Base-by-base conservation (phyloP, 2,888 invertebrate genomes). In the Hyalella azteca region DNA sequence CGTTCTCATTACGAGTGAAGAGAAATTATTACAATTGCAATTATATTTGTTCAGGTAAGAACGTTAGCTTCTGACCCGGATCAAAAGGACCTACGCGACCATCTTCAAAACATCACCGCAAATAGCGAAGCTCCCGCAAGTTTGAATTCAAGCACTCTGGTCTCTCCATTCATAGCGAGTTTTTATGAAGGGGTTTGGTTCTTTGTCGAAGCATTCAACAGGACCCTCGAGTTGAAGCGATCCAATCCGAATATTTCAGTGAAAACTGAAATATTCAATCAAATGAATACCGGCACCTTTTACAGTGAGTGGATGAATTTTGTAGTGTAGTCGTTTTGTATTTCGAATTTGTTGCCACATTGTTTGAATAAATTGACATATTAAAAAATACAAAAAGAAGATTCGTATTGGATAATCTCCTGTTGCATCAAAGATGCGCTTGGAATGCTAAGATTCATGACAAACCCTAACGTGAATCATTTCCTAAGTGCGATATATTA, bases 161-260 rank as follows among this genome's bases (percentile, higher is more conserved):
- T 66, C 15, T 66, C 66, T 7, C 36, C 66, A 3, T 66, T 36
- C 66, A 2, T 66, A 3, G 66, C 66, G 36, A 66, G 66, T 15
- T 66, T 66, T 13, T 66, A 66, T 66, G 66, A 66, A n/a, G 66
- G 66, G 13, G 66, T 66, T 36, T 66, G 66, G 66, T 66, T 66
- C 66, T 66, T 66, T 19, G 13, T 36, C 15, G 66, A 66, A 66
- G 66, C 66, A 2, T 66, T 66, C 66, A 66, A 66, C 19, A 32
- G 66, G 36, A 66, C 66, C 5, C 36, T 66, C 7, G 39, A 66
- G 26, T 19, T 4, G 19, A 66, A 66, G 29, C 19, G 19, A 9
- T 19, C n/a, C 36, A 66, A 66, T 19, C 36, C 7, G 29, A 15
- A 9, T 15, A 36, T 66, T 15, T n/a, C 19, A 22, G 66, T 66